Base-by-base conservation (phyloP, 2,797 vertebrate genomes). In the Crax fasciolata region DNA sequence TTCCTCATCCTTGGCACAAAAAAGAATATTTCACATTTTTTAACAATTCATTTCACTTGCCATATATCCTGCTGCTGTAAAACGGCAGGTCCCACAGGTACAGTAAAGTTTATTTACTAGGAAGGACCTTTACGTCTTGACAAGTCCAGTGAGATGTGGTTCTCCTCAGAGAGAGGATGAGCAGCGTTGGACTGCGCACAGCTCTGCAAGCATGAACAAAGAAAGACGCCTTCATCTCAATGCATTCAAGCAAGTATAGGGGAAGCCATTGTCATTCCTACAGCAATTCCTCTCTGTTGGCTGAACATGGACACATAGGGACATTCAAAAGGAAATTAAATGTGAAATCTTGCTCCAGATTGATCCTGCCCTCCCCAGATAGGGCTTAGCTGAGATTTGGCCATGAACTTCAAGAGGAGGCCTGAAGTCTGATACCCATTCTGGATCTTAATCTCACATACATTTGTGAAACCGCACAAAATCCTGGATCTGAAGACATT, bases 201-300 rank as follows among this genome's bases (percentile, higher is more conserved):
- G 65, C 38, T 32, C 71, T 76, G 35, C 35, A 76, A 68, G 0
- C 0, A 2, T 0, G 0, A 35, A 28, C 1, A 2, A 51, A 41
- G 66, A 13, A 48, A 74, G 59, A 67, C 44, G 28, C 25, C 41
- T 41, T 13, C 3, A 1, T 28, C 17, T 72, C 23, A 54, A 57
- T 1, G 6, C 5, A 24, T 21, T 39, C 15, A n/a, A 73, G 25
- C 62, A 59, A 80, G 1, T 16, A 67, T 18, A 43, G 43, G 38
- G 35, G 30, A 62, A 63, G 18, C 17, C 9, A 1, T 32, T 27
- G 44, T 20, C 11, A 63, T 49, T 73, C 16, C 21, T 76, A 7
- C 13, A 21, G 20, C 11, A 13, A 10, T 41, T 63, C 6, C 6
- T n/a, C 41, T 75, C 20, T 0, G 1, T 11, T 76, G 48, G 15